Evolutionary conservation across 2,888 invertebrate species (phyloP), one percentile per base, ranked within the genome.

Genomic region (Callosobruchus maculatus): DNA sequence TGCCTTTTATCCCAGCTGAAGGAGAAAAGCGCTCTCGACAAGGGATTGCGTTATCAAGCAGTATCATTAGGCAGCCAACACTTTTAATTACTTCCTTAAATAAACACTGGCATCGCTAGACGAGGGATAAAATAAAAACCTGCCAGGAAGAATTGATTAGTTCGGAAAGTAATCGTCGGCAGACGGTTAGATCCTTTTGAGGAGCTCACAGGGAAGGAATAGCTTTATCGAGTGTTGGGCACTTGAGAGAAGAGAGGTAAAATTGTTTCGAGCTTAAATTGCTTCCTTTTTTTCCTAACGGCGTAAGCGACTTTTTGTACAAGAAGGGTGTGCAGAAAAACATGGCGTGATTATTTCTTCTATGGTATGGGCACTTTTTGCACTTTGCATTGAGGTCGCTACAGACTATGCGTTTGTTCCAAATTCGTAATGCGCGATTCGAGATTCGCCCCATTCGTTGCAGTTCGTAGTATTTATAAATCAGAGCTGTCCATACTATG

Each of bases 1-100:
- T 18, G 13, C 49, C 49, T 13, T 49, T 49, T 13, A 49, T 49
- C 13, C 49, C 49, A 18, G 49, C 13, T 13, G 3, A 49, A 7
- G 13, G 9, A 13, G 49, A 13, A 49, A 18, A 49, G 49, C 49
- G 49, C 13, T 49, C 49, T 49, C 49, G 49, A 49, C 49, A 13
- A 18, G 49, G 49, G 74, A 74, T 72, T 73, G 75, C 72, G 71
- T 70, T 76, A 80, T 78, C 78, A 69, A 18, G 13, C 74, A 74
- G 73, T 75, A 72, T 77, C 77, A 77, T 78, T 76, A 78, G 76
- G 71, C 72, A 68, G 73, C 71, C 69, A 74, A 74, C 77, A 70
- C 71, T 73, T 75, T 77, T 78, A 77, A 78, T 78, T 78, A 76
- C 78, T 78, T 78, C 73, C 75, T 73, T 76, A 72, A 75, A 76